A percentile compares a stretch with the other conserved stretches of the same genome.
These are phyloP conservation scores for Takifugu flavidus DNA, from an alignment of 2,113 vertebrate genomes.

Conservation along the genomic window DNA sequence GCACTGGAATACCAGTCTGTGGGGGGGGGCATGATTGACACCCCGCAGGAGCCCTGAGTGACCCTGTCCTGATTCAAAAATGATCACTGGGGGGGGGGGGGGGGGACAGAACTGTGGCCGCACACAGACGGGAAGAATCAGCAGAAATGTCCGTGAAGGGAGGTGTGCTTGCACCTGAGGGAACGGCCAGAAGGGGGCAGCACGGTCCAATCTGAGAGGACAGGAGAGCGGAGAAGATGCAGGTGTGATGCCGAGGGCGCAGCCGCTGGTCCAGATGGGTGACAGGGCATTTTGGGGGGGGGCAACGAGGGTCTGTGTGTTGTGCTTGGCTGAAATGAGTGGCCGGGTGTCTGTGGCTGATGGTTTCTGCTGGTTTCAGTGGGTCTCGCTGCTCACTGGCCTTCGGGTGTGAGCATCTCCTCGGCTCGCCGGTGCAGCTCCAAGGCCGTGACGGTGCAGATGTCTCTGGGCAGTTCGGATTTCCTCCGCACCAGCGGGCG, in stretches of 20 bases:
- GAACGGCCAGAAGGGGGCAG: conserved; percentile 68
- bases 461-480: conserved; percentile 96
- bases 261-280: conserved; percentile 19
- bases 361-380: conserved; percentile 50
- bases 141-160: conserved; percentile 20
- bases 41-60: conserved; percentile 1
- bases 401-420: conserved; percentile 86
- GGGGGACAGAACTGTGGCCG: background rate
- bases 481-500: conserved; percentile 90
- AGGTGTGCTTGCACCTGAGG: conserved; percentile 56
- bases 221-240: conserved; percentile 5
- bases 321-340: conserved; percentile 45
- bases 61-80: conserved; percentile 8
- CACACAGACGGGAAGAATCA: background rate
- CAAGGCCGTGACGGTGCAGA: conserved; percentile 92
- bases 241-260: conserved; percentile 24
- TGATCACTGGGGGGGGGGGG: conserved; percentile 10
- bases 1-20: conserved; percentile 63
- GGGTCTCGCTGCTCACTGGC: conserved; percentile 79
- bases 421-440: conserved; percentile 92
- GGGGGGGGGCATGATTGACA: too few species aligned
- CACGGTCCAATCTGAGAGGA: conserved; percentile 33
- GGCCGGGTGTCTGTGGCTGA: conserved; percentile 29
- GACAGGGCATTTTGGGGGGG: conserved; percentile 11
- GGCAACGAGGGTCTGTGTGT: conserved; percentile 29